Percentiles rank a stretch among this genome's conserved stretches.
Conservation (phyloP, 2,113 vertebrate species). For the Pseudopodoces humilis region DNA sequence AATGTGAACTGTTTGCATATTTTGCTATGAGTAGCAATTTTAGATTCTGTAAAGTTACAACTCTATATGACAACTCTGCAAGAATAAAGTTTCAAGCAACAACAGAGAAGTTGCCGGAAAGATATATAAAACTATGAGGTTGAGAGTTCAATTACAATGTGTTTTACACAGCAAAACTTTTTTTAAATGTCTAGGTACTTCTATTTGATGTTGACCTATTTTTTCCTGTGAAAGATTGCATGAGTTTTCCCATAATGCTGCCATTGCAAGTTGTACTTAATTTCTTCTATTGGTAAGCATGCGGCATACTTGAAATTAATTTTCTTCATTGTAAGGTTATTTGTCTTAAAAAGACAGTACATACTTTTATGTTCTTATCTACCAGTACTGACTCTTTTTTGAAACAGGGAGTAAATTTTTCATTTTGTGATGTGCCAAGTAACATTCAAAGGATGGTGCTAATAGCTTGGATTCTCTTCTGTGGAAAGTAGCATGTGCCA, state of each 20-base stretch:
- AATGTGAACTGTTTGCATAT: not conserved
- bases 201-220: not conserved
- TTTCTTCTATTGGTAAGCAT: conserved; percentile 62
- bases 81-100: not conserved
- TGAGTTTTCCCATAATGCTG: conserved; percentile 48
- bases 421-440: not conserved
- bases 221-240: conserved; percentile 40
- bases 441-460: not conserved
- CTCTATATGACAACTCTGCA: too few relatives aligned
- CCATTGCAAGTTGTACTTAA: conserved; percentile 39
- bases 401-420: not conserved
- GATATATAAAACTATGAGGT: not conserved
- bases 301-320: conserved; percentile 46
- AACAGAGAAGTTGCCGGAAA: not conserved
- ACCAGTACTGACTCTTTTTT: not conserved
- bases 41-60: not conserved
- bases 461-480: not conserved
- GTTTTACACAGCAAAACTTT: not conserved
- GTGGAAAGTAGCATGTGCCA: not conserved
- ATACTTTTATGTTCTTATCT: conserved; percentile 53
- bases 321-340: conserved; percentile 46
- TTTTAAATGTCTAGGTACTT: not conserved
- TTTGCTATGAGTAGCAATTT: not conserved
- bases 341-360: conserved; percentile 63
- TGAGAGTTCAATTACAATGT: not conserved